Conservation (phyloP, 2,797 vertebrate genomes). For the Neosalanx taihuensis region DNA sequence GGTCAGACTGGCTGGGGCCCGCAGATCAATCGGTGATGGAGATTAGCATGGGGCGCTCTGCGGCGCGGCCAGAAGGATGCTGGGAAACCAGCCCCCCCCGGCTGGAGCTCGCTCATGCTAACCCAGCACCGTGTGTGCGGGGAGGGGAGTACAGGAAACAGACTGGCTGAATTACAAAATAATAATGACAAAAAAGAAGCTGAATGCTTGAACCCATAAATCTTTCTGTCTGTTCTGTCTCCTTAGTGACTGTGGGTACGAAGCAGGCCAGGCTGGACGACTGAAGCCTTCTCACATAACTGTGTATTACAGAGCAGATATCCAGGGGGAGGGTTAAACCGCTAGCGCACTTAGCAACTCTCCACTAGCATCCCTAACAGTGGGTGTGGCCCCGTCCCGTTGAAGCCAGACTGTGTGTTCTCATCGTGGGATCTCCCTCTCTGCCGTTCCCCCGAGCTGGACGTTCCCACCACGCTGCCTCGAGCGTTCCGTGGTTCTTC, state of each 20-base stretch:
- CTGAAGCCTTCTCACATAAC: slow-evolving; percentile 7
- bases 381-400: not conserved
- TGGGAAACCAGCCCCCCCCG: not conserved
- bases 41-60: not conserved
- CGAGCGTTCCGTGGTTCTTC: too few relatives aligned
- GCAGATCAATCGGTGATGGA: not conserved
- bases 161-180: too few relatives aligned
- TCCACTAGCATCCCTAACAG: not conserved
- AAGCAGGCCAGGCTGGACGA: slow-evolving; percentile 5
- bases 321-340: too few relatives aligned
- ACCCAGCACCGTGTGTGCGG: not conserved
- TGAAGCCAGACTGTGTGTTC: not conserved
- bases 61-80: too few relatives aligned
- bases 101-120: not conserved
- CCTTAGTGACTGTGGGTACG: not conserved
- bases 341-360: too few relatives aligned
- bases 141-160: too few relatives aligned
- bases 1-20: not conserved
- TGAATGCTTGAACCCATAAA: too few relatives aligned
- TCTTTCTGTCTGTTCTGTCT: not conserved
- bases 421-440: not conserved
- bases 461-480: too few relatives aligned
- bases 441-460: not conserved
- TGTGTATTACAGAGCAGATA: too few relatives aligned
- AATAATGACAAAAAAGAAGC: too few relatives aligned